Evolutionary conservation across 2,888 invertebrate species (phyloP), one percentile per base, ranked within the genome.

Genomic region (Melanophora roralis): DNA sequence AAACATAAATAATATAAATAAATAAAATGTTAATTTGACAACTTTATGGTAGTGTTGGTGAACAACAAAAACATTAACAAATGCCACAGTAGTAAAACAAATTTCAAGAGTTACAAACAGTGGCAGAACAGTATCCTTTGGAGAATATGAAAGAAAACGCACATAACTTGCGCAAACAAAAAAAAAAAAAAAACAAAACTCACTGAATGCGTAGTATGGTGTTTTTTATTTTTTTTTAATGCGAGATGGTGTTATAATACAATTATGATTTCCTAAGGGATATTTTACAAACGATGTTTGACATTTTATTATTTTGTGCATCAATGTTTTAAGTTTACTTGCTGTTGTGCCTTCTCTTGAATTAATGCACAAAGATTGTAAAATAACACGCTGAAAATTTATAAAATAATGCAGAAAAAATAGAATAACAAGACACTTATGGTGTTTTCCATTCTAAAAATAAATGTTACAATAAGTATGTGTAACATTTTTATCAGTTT

Each of bases 251-350:
- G 79, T 76, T 72, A 32, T 76, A 78, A 79, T 81, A 69, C 82
- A 82, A 82, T 83, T 82, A 82, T 75, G 78, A 80, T 78, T 83
- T 75, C 83, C 82, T 82, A 51, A 67, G 67, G 83, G 83, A 82
- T 79, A 76, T 67, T 79, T 83, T 81, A 76, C 57, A 74, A 60
- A 72, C 71, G 72, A 68, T 79, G 73, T 81, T 80, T 82, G 82
- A 81, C 80, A 81, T 83, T 83, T 83, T 80, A 81, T 82, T 83
- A 83, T 81, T 64, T 53, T 36, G 45, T 69, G n/a, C 55, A 9
- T 57, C 47, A 38, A 16, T 32, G 40, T 57, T 43, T 43, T 14
- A 5, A n/a, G 5, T 27, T 55, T 47, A 14, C 36, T 47, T 45
- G 34, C 45, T 72, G 16, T 21, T 40, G 32, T 27, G 16, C 27